A percentile compares a stretch with the other conserved stretches of the same genome.
Conservation (phyloP, 2,888 invertebrate species). For the Siphlonurus alternatus region DNA sequence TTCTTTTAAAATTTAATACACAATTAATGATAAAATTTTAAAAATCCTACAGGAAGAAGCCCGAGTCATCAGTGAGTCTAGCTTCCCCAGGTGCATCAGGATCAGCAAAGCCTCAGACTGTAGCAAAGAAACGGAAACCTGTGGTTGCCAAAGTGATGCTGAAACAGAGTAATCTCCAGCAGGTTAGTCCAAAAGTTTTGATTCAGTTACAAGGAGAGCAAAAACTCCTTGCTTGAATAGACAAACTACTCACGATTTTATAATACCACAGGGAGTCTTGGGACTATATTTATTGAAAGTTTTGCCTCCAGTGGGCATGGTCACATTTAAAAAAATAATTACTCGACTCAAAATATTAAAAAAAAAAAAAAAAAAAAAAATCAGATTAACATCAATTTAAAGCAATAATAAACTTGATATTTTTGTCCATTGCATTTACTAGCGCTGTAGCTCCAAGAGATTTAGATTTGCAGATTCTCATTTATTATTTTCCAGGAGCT, state of each 20-base stretch:
- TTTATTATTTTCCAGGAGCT: not conserved
- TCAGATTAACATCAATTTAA: too few species aligned
- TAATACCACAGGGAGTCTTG: too few species aligned
- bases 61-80: not conserved
- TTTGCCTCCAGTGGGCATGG: too few species aligned
- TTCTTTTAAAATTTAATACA: too few species aligned
- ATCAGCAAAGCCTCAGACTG: conserved; percentile 27
- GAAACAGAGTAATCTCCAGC: not conserved
- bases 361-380: not conserved
- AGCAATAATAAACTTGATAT: too few species aligned
- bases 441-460: too few species aligned
- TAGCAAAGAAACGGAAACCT: conserved; percentile 33
- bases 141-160: conserved; percentile 12
- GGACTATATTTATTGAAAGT: too few species aligned
- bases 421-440: not conserved
- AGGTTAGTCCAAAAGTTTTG: not conserved
- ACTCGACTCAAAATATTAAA: too few species aligned
- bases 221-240: not conserved
- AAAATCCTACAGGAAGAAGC: not conserved
- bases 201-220: not conserved
- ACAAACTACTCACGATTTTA: too few species aligned
- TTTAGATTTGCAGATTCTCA: not conserved
- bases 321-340: too few species aligned
- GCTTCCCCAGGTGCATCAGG: not conserved
- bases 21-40: too few species aligned